Conservation (phyloP, 2,888 invertebrate species). For the Pseudoips prasinana region DNA sequence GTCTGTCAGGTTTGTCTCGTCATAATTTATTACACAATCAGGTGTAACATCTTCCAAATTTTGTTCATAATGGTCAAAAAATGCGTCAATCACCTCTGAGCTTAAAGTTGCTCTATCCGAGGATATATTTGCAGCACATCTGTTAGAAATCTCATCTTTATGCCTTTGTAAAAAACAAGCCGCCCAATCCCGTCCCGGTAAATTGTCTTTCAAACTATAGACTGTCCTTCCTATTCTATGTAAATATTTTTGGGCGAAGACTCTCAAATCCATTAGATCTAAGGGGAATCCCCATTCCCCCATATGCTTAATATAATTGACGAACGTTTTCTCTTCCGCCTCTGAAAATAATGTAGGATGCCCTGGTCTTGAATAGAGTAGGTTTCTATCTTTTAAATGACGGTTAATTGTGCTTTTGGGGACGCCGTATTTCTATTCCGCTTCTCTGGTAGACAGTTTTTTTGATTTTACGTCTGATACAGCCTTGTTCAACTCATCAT, state of each 20-base stretch:
- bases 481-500: conserved; percentile 6
- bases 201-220: conserved; percentile 16
- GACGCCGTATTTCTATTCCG: conserved; percentile 8
- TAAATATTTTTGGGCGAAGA: conserved; percentile 18
- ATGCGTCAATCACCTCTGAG: conserved; percentile 5
- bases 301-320: conserved; percentile 1
- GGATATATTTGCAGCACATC: conserved; percentile 11
- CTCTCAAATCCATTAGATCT: conserved; percentile 10
- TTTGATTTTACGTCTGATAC: conserved; percentile 1
- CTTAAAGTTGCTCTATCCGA: conserved; percentile 10
- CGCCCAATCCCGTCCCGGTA: conserved; percentile 22
- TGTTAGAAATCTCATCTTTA: conserved; percentile 11
- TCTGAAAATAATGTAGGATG: conserved; percentile 14
- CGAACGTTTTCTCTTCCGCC: conserved; percentile 9
- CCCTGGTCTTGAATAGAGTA: conserved; percentile 12
- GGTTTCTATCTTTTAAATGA: conserved; percentile 10
- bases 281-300: conserved; percentile 9
- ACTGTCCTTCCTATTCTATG: conserved; percentile 18
- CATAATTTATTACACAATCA: conserved; percentile 10
- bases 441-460: conserved; percentile 1
- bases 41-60: conserved; percentile 2
- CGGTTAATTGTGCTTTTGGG: conserved; percentile 11
- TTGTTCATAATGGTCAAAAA: conserved; percentile 3
- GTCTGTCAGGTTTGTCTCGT: conserved; percentile 16
- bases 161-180: conserved; percentile 12